Conservation (phyloP, 2,113 vertebrate species). For the Collichthys lucidus region DNA sequence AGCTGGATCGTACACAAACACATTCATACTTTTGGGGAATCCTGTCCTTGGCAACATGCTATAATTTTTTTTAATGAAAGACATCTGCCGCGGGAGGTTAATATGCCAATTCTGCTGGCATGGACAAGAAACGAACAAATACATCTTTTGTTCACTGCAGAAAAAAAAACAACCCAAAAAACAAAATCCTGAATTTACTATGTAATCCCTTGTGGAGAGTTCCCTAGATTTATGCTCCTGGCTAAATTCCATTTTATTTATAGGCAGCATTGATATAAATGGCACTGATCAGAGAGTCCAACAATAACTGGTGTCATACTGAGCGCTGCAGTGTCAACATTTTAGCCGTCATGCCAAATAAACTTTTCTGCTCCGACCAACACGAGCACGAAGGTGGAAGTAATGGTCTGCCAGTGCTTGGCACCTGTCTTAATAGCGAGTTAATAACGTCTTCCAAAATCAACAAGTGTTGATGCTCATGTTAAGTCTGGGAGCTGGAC, state of each 20-base stretch:
- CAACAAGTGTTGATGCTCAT: constrained; percentile 37
- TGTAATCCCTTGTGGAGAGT: constrained; percentile 9
- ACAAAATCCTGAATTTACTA: constrained; percentile 9
- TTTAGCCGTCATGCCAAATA: constrained; percentile 56
- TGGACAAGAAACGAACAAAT: constrained; percentile 18
- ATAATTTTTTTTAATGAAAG: constrained; percentile 26
- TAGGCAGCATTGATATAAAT: constrained; percentile 27
- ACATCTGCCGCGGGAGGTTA: constrained; percentile 37
- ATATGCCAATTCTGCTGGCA: constrained; percentile 19
- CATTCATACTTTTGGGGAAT: constrained; percentile 33
- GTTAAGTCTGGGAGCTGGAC: not conserved
- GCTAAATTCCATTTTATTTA: constrained; percentile 23
- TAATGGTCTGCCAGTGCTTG: constrained; percentile 33
- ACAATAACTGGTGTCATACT: constrained; percentile 40
- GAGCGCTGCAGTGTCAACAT: constrained; percentile 40
- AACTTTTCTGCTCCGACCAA: constrained; percentile 32
- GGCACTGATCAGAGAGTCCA: constrained; percentile 26
- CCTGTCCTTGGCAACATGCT: constrained; percentile 39
- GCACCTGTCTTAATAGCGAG: constrained; percentile 47
- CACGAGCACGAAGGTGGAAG: constrained; percentile 17
- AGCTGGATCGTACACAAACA: constrained; percentile 1
- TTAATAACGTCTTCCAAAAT: constrained; percentile 43
- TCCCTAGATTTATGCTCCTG: not conserved
- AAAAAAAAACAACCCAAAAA: not conserved
- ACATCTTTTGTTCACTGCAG: constrained; percentile 31